Conservation (phyloP, 2,797 vertebrate genomes). For the Peromyscus eremicus region DNA sequence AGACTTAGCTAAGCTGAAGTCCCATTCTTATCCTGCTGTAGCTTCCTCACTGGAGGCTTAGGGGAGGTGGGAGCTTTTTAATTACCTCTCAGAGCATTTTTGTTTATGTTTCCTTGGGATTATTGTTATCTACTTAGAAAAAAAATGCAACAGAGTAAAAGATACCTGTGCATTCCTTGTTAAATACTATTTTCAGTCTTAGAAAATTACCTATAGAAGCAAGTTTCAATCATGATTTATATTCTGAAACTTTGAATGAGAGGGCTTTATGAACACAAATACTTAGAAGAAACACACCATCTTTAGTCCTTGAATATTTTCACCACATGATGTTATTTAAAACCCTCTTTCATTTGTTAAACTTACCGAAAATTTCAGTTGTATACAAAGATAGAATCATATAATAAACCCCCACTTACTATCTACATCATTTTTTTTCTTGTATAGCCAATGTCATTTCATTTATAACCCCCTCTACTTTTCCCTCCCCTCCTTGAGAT, state of each 20-base stretch:
- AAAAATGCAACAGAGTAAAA: slow-evolving; percentile 14
- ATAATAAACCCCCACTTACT: not conserved
- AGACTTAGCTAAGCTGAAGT: not conserved
- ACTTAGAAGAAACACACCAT: slow-evolving; percentile 28
- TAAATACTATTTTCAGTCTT: slow-evolving; percentile 62
- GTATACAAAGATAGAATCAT: not conserved
- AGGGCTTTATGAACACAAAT: slow-evolving; percentile 5
- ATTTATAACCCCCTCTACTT: not conserved
- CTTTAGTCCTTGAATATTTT: slow-evolving; percentile 60
- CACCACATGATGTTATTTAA: slow-evolving; percentile 1
- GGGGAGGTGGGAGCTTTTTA: slow-evolving; percentile 30
- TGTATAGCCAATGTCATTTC: not conserved
- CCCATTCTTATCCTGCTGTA: not conserved
- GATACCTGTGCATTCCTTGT: slow-evolving; percentile 42
- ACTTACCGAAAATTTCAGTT: slow-evolving; percentile 50
- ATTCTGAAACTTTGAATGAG: slow-evolving; percentile 39
- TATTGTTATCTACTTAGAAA: slow-evolving; percentile 50
- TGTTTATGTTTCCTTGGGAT: slow-evolving; percentile 32
- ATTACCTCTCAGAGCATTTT: not conserved
- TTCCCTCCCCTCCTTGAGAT: not conserved
- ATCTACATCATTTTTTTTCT: not conserved
- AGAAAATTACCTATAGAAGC: slow-evolving; percentile 40
- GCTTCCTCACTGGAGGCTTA: not conserved
- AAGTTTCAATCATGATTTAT: slow-evolving; percentile 50
- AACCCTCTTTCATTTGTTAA: slow-evolving; percentile 27